Evolutionary conservation across 1,140 invertebrate genomes (phyloP).

Genomic region (Achroia grisella): DNA sequence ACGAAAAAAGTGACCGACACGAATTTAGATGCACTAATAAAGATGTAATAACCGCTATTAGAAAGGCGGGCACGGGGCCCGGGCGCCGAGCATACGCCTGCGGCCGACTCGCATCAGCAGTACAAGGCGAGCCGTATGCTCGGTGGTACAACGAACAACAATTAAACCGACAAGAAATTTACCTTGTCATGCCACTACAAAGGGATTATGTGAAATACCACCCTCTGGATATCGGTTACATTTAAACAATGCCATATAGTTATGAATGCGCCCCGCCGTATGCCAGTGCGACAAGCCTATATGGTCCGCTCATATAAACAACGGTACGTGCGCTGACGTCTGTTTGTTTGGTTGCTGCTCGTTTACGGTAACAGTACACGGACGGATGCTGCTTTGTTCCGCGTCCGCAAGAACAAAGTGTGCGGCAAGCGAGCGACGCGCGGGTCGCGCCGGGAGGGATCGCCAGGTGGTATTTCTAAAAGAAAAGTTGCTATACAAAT

Average conservation of each 20-base stretch:
- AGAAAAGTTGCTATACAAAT: conserved; percentile 39
- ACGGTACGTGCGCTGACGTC: not conserved
- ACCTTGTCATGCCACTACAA: conserved; percentile 59
- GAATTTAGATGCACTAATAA: conserved; percentile 53
- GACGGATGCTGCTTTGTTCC: too few species aligned
- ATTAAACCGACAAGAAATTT: conserved; percentile 30
- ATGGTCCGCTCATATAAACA: not conserved
- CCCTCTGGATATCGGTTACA: conserved; percentile 30
- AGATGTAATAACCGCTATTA: conserved; percentile 33
- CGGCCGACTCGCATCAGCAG: not conserved
- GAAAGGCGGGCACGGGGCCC: conserved; percentile 12
- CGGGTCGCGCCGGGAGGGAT: conserved; percentile 14
- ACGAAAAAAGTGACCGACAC: conserved; percentile 47
- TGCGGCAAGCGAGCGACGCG: not conserved
- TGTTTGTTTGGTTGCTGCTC: too few species aligned
- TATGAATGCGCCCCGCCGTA: not conserved
- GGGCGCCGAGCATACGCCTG: too few species aligned
- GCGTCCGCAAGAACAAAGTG: not conserved
- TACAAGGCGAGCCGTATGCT: conserved; percentile 25
- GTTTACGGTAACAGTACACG: too few species aligned
- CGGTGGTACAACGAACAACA: conserved; percentile 22
- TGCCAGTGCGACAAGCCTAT: conserved; percentile 2
- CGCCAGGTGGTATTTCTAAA: conserved; percentile 60
- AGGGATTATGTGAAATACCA: conserved; percentile 59
- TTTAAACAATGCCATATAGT: not conserved